Evolutionary conservation across 2,888 invertebrate genomes (phyloP), one percentile per base, ranked within the genome.

Genomic region (Cyaniris semiargus): DNA sequence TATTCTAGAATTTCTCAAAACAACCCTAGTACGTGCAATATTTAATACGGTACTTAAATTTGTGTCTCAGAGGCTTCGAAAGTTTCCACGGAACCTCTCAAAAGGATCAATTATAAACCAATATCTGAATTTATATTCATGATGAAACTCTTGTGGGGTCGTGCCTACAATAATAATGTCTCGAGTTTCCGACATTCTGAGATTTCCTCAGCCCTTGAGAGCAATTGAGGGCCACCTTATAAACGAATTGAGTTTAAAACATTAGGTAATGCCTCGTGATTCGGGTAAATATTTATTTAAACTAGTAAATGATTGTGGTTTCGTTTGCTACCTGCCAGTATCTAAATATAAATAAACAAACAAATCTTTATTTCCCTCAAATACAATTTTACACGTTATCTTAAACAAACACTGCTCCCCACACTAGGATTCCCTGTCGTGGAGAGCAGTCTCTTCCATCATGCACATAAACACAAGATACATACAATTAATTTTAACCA

Each of bases 71-170:
- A 31, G 15, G 66, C 15, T 31, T 23, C 23, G 3, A 15, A 66
- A 27, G 13, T 31, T 66, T 66, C 66, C 18, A 66, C 18, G 66
- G 31, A 31, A 66, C 27, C 66, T 66, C 27, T 66, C 66, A 66
- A 21, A 21, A 60, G 21, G 27, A 66, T 31, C 66, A 66, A 66
- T 60, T 60, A 60, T 60, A 23, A 58, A 58, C 58, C 58, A 58
- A 60, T 21, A 66, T 66, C 27, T 66, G 23, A 31, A 66, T 66
- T 66, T 66, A 66, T 66, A 66, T 66, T 66, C 66, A 31, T 66
- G 66, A 66, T 31, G 66, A 31, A 66, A 31, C 15, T 66, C 66
- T 66, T 66, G 18, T 31, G 66, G 7, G 66, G 15, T 31, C 66
- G 66, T 66, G 66, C 27, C 31, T 66, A 66, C 66, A 66, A 66